Conservation (phyloP, 2,888 invertebrate genomes). For the Poecilus cupreus region DNA sequence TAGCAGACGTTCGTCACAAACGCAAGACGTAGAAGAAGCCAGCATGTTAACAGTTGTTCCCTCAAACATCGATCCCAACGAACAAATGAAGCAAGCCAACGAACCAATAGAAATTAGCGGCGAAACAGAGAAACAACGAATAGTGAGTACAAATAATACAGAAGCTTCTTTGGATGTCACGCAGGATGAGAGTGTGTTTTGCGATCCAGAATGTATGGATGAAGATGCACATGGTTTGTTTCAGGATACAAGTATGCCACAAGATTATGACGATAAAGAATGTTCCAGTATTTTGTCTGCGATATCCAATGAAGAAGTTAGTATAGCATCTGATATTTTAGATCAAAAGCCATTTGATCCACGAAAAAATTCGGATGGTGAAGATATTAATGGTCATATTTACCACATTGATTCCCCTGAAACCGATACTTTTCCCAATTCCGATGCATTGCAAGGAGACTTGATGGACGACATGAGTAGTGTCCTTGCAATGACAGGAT, state of each 20-base stretch:
- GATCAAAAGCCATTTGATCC: slow-evolving; percentile 72
- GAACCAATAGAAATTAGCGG: slow-evolving; percentile 47
- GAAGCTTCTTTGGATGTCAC: slow-evolving; percentile 52
- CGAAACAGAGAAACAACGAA: slow-evolving; percentile 48
- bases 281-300: slow-evolving; percentile 78
- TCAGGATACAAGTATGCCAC: slow-evolving; percentile 47
- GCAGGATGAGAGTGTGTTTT: slow-evolving; percentile 39
- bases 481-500: slow-evolving; percentile 82
- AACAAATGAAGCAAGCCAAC: slow-evolving; percentile 41
- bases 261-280: slow-evolving; percentile 74
- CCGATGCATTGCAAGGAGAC: slow-evolving; percentile 86
- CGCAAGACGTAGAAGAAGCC: slow-evolving; percentile 63
- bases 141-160: slow-evolving; percentile 44
- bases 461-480: slow-evolving; percentile 87
- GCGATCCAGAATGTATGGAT: slow-evolving; percentile 35
- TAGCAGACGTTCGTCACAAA: slow-evolving; percentile 80
- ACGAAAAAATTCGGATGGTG: slow-evolving; percentile 72
- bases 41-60: slow-evolving; percentile 18
- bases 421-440: slow-evolving; percentile 83
- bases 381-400: slow-evolving; percentile 76
- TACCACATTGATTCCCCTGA: slow-evolving; percentile 91
- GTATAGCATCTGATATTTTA: slow-evolving; percentile 81
- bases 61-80: slow-evolving; percentile 27
- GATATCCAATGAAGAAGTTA: slow-evolving; percentile 83
- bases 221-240: slow-evolving; percentile 40